These are phyloP conservation scores for Orcinus orca DNA, from an alignment of 2,113 vertebrate species.

Conservation along the genomic window DNA sequence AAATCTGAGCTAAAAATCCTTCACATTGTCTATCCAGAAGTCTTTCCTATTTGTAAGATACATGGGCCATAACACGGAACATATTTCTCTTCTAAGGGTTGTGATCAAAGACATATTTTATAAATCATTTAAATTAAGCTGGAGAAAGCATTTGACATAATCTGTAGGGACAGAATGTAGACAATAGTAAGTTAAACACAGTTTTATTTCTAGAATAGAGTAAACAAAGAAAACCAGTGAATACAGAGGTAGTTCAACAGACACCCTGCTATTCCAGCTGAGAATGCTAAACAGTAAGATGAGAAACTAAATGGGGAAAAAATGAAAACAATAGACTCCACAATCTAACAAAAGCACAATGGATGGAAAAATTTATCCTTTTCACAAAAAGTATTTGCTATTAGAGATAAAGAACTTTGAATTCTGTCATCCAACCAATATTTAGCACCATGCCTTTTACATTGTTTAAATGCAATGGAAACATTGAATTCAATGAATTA, in stretches of 20 bases:
- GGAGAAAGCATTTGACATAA: constrained; percentile 50
- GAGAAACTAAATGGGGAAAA: constrained; percentile 34
- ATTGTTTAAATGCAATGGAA: background rate
- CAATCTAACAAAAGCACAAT: constrained; percentile 21
- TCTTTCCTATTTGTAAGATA: constrained; percentile 54
- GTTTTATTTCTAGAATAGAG: constrained; percentile 34
- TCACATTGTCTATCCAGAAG: constrained; percentile 39
- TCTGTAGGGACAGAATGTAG: constrained; percentile 24
- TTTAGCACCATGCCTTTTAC: background rate
- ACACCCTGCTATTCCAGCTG: background rate
- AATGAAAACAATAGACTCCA: background rate
- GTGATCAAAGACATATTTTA: constrained; percentile 46
- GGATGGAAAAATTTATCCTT: background rate
- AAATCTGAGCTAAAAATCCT: constrained; percentile 22
- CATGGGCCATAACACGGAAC: constrained; percentile 32
- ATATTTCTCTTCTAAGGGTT: constrained; percentile 54
- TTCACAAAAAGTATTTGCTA: background rate
- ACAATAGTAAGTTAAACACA: background rate
- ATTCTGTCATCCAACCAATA: background rate
- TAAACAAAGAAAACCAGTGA: constrained; percentile 21
- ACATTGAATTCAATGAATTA: background rate
- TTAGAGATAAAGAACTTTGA: background rate
- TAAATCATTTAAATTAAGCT: constrained; percentile 65
- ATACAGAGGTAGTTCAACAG: background rate
- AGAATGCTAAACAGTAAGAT: constrained; percentile 10